These are phyloP conservation scores for Mantis religiosa DNA, from an alignment of 2,888 invertebrate genomes.

Conservation along the genomic window DNA sequence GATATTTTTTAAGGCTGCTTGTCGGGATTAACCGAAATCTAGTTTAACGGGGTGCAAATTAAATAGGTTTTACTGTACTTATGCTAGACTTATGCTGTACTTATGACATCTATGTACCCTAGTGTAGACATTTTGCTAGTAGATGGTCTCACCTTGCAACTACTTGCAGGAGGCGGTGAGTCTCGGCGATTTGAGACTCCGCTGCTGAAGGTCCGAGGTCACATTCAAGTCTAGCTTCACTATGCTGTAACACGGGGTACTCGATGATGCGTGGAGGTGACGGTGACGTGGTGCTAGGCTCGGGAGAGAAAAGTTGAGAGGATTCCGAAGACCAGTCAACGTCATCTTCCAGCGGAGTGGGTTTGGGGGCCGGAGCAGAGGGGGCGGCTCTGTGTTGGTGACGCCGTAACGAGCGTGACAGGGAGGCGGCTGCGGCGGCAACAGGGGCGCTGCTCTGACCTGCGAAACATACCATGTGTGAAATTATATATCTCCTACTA, in stretches of 20 bases:
- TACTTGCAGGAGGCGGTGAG: background rate
- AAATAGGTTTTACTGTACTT: too few species aligned
- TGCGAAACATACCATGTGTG: background rate
- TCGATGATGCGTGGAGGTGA: background rate
- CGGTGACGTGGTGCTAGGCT: background rate
- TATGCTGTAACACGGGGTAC: constrained; percentile 17
- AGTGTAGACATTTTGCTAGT: too few species aligned
- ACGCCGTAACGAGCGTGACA: constrained; percentile 16
- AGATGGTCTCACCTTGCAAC: background rate
- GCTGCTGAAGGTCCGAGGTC: background rate
- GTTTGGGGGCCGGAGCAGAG: background rate
- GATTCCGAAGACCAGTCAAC: constrained; percentile 7
- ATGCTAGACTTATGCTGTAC: too few species aligned
- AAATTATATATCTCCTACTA: too few species aligned
- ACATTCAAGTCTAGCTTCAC: constrained; percentile 17
- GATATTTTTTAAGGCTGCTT: too few species aligned
- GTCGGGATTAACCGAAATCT: too few species aligned
- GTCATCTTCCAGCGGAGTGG: constrained; percentile 7
- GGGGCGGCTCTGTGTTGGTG: constrained; percentile 16
- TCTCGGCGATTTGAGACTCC: background rate
- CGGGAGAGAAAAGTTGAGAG: background rate
- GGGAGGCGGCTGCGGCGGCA: constrained; percentile 20
- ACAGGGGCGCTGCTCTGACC: constrained; percentile 19
- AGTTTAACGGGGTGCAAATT: too few species aligned
- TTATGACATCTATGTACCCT: too few species aligned